A percentile compares a stretch with the other conserved stretches of the same genome.
Conservation (phyloP, 2,888 invertebrate genomes). For the Apotomis turbidana region DNA sequence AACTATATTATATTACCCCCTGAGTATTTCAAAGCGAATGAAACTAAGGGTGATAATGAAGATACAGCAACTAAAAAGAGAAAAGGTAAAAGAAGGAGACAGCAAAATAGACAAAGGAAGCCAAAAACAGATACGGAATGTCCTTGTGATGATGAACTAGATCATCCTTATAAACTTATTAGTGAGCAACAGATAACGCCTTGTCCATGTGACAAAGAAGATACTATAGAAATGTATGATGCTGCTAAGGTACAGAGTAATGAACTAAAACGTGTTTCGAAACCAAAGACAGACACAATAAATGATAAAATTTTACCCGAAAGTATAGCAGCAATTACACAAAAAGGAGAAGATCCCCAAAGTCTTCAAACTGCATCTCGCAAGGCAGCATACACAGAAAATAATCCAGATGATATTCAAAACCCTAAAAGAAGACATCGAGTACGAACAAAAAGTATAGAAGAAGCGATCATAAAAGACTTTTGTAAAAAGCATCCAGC, state of each 20-base stretch:
- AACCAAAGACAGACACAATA: constrained; percentile 21
- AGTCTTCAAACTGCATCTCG: not conserved
- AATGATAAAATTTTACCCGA: constrained; percentile 27
- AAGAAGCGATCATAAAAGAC: constrained; percentile 46
- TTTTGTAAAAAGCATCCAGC: constrained; percentile 49
- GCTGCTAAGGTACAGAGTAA: not conserved
- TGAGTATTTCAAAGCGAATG: constrained; percentile 44
- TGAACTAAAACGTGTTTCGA: constrained; percentile 27
- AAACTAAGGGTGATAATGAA: constrained; percentile 42
- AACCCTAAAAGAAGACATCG: constrained; percentile 32
- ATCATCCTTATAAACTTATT: not conserved
- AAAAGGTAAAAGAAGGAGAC: constrained; percentile 34
- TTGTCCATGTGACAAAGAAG: constrained; percentile 3
- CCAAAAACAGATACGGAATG: not conserved
- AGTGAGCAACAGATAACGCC: not conserved
- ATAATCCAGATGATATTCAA: not conserved
- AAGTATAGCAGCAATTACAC: not conserved
- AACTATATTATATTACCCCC: constrained; percentile 49
- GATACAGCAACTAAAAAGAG: constrained; percentile 20
- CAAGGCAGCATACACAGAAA: not conserved
- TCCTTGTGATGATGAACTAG: constrained; percentile 4
- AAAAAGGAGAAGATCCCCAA: not conserved
- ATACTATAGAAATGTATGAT: not conserved
- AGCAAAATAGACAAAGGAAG: constrained; percentile 15
- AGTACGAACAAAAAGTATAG: constrained; percentile 34